Conservation (phyloP, 2,797 vertebrate genomes). For the Neostethus bicornis region DNA sequence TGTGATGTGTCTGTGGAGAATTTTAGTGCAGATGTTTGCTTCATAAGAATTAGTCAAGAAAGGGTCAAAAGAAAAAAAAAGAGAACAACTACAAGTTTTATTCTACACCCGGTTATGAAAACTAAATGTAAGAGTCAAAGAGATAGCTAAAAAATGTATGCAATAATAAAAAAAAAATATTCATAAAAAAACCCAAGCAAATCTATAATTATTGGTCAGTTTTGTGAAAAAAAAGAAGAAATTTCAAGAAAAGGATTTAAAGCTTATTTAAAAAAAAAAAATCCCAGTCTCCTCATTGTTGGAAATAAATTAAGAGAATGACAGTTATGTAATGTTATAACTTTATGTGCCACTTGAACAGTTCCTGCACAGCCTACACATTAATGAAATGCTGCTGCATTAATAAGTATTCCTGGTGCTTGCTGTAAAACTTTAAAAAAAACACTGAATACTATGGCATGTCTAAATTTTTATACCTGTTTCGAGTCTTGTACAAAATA, state of each 20-base stretch:
- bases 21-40: background rate
- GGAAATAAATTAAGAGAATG: too few relatives aligned
- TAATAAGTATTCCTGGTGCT: conserved; percentile 41
- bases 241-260: too few relatives aligned
- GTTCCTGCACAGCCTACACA: conserved; percentile 27
- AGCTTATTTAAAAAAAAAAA: too few relatives aligned
- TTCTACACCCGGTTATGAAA: background rate
- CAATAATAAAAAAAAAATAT: background rate
- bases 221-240: too few relatives aligned
- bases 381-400: conserved; percentile 35
- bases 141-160: background rate
- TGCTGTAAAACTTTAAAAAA: conserved; percentile 41
- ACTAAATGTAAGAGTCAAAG: background rate
- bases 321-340: conserved; percentile 17
- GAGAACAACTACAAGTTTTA: background rate
- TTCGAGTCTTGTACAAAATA: conserved; percentile 22
- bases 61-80: background rate
- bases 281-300: too few relatives aligned
- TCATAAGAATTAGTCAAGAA: background rate
- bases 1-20: background rate
- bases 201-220: background rate
- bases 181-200: background rate
- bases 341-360: conserved; percentile 15
- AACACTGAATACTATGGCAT: conserved; percentile 26
- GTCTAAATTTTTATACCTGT: conserved; percentile 29